A percentile compares a stretch with the other conserved stretches of the same genome.
Conservation (phyloP, 1,140 invertebrate species). For the Drosophila albomicans region DNA sequence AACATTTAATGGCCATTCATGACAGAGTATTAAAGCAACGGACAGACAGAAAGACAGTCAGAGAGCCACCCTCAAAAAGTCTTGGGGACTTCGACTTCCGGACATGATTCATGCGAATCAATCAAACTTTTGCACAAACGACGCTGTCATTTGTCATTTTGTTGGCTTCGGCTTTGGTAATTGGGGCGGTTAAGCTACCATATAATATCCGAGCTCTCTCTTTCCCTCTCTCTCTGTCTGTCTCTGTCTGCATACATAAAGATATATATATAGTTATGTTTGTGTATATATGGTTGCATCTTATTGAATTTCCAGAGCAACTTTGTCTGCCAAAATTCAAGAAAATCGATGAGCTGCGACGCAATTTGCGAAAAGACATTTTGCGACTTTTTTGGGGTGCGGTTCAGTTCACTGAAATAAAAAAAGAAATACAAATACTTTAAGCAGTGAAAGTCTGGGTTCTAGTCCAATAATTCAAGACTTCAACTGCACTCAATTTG, state of each 20-base stretch:
- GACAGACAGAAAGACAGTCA: not conserved
- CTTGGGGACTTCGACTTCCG: constrained; percentile 37
- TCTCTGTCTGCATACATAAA: not conserved
- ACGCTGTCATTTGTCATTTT: constrained; percentile 47
- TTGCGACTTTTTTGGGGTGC: not conserved
- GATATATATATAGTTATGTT: not conserved
- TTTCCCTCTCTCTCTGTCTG: not conserved
- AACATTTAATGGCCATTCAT: too few species aligned
- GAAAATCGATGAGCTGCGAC: constrained; percentile 64
- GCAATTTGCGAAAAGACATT: constrained; percentile 18
- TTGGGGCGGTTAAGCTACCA: constrained; percentile 47
- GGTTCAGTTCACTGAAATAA: not conserved
- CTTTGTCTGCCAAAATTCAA: constrained; percentile 45
- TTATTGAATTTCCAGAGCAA: constrained; percentile 19
- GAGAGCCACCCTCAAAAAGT: constrained; percentile 18
- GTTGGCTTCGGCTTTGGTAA: constrained; percentile 51
- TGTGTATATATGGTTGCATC: constrained; percentile 3
- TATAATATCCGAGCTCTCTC: constrained; percentile 7
- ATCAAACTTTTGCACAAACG: constrained; percentile 63
- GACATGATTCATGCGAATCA: constrained; percentile 75
- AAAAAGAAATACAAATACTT: not conserved
- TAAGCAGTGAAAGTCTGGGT: constrained; percentile 2
- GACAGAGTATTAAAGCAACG: not conserved
- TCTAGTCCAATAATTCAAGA: too few species aligned
- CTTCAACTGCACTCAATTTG: too few species aligned